These are phyloP conservation scores for Camelus dromedarius DNA, from an alignment of 2,113 vertebrate species.

Conservation along the genomic window DNA sequence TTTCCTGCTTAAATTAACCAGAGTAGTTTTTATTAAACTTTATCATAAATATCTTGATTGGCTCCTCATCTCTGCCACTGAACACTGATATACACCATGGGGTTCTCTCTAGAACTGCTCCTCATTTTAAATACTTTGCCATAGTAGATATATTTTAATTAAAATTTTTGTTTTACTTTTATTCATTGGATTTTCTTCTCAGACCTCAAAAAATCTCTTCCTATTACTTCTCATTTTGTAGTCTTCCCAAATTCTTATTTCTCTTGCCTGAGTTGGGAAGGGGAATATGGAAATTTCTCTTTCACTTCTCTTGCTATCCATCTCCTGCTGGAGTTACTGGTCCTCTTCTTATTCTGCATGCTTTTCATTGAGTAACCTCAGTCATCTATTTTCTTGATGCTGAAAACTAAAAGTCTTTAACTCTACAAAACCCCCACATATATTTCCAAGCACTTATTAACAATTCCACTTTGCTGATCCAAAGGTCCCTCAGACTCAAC, in stretches of 20 bases:
- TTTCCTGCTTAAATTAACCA: conserved; percentile 35
- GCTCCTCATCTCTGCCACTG: neutral
- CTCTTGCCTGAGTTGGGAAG: neutral
- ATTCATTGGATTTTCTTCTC: neutral
- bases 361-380: neutral
- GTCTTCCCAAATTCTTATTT: neutral
- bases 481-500: neutral
- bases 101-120: neutral
- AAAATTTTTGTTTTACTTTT: conserved; percentile 25
- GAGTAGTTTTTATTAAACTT: conserved; percentile 25
- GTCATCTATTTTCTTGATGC: neutral
- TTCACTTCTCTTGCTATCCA: neutral
- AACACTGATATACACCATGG: neutral
- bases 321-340: neutral
- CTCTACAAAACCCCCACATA: neutral
- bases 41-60: neutral
- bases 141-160: neutral
- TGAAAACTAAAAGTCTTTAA: neutral
- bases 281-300: neutral
- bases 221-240: neutral
- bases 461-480: neutral
- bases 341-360: neutral
- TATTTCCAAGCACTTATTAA: conserved; percentile 24
- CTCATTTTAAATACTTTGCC: conserved; percentile 44
- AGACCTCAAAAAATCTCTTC: neutral